Percentiles rank a stretch among this genome's conserved stretches.
Evolutionary conservation across 2,797 vertebrate genomes (phyloP).

Genomic region (Manis javanica): DNA sequence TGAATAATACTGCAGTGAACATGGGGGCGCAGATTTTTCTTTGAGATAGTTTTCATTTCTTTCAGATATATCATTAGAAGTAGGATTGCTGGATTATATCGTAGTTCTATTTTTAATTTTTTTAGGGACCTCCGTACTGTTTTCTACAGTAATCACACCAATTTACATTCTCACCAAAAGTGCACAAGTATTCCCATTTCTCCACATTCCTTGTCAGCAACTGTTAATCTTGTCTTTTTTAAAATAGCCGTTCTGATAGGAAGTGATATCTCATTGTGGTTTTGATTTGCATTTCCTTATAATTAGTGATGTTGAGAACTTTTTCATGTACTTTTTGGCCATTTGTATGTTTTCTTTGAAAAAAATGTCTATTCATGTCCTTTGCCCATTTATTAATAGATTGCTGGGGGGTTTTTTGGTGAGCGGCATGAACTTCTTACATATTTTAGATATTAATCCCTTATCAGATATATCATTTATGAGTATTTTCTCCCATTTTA

Average conservation of each 20-base stretch:
- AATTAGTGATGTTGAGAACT: background rate
- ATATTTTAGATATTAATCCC: background rate
- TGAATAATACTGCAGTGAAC: background rate
- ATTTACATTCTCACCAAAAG: background rate
- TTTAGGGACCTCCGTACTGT: background rate
- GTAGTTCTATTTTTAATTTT: background rate
- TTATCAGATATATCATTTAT: background rate
- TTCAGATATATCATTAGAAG: background rate
- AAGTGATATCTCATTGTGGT: background rate
- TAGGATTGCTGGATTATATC: background rate
- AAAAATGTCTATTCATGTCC: background rate
- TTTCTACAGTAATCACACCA: background rate
- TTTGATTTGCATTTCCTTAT: background rate
- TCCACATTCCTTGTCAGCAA: background rate
- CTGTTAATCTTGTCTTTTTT: background rate
- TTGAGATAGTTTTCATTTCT: background rate
- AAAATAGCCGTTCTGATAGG: background rate
- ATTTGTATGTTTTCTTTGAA: background rate
- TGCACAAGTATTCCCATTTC: background rate
- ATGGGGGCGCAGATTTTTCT: background rate
- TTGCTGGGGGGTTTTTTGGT: background rate
- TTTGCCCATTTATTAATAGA: background rate
- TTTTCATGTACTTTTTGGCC: background rate
- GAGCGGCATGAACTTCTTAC: background rate
- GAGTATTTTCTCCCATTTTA: background rate